These are phyloP conservation scores for Calliscelio sp. DNA, from an alignment of 2,888 invertebrate genomes.

Conservation along the genomic window DNA sequence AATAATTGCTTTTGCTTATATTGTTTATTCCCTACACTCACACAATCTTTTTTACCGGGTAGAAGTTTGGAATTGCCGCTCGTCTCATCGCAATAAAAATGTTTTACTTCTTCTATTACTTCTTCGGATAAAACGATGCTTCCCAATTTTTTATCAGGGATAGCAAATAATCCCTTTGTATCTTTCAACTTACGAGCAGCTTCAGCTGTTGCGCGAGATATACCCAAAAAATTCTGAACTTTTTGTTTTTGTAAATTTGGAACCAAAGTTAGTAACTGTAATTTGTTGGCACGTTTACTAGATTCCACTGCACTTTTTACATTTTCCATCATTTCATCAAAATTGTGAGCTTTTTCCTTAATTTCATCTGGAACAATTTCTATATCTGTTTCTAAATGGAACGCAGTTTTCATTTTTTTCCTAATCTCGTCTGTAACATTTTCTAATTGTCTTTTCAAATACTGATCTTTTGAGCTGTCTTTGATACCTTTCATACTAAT, in stretches of 20 bases:
- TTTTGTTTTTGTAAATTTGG: constrained; percentile 16
- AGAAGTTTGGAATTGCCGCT: background rate
- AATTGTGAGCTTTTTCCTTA: background rate
- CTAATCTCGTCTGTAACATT: background rate
- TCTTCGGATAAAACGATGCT: background rate
- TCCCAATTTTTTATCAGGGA: background rate
- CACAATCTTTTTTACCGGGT: constrained; percentile 4
- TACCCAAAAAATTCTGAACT: background rate
- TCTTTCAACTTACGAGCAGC: background rate
- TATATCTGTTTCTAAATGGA: background rate
- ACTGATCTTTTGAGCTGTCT: background rate
- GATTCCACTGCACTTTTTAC: background rate
- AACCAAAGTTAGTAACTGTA: constrained; percentile 7
- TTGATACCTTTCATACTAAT: background rate
- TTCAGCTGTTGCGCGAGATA: background rate
- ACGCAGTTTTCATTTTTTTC: constrained; percentile 10
- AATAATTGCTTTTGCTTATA: constrained; percentile 1
- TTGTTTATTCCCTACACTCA: constrained; percentile 1
- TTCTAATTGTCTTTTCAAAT: background rate
- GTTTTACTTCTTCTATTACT: too few relatives aligned
- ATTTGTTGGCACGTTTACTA: constrained; percentile 2
- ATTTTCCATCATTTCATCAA: constrained; percentile 6
- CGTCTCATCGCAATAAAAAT: background rate
- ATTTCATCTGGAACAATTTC: background rate
- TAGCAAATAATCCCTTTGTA: background rate